Evolutionary conservation across 2,888 invertebrate genomes (phyloP).

Genomic region (Busseola fusca): DNA sequence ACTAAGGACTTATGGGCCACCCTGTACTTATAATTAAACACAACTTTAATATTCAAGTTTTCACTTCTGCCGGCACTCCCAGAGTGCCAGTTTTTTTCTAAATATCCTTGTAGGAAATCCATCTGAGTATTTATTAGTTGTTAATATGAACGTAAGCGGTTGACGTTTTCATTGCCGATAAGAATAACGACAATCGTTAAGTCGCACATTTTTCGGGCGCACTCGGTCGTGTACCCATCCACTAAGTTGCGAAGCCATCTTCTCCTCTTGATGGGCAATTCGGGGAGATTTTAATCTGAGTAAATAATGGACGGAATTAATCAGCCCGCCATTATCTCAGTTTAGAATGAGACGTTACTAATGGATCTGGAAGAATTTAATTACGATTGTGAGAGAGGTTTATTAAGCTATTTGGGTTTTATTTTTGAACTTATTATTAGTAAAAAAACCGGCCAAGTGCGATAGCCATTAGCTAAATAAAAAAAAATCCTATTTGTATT

Average conservation of each 20-base stretch:
- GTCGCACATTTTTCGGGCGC: too few relatives aligned
- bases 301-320: constrained; percentile 70
- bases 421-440: neutral
- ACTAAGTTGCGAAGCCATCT: constrained; percentile 32
- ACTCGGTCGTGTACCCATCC: neutral
- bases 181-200: too few relatives aligned
- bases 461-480: too few relatives aligned
- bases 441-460: too few relatives aligned
- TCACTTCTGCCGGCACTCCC: too few relatives aligned
- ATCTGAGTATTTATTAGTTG: too few relatives aligned
- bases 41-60: too few relatives aligned
- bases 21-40: too few relatives aligned
- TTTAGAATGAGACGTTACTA: constrained; percentile 50
- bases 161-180: neutral
- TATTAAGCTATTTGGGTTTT: constrained; percentile 7
- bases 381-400: constrained; percentile 28
- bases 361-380: constrained; percentile 37
- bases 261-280: constrained; percentile 48
- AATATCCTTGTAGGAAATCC: too few relatives aligned
- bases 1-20: too few relatives aligned
- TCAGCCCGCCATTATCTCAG: constrained; percentile 63
- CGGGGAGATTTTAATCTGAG: constrained; percentile 65
- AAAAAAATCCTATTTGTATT: too few relatives aligned
- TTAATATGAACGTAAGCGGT: neutral
- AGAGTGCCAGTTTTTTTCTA: too few relatives aligned